A percentile compares a stretch with the other conserved stretches of the same genome.
Conservation (phyloP, 2,888 invertebrate genomes). For the Drosophila merina region DNA sequence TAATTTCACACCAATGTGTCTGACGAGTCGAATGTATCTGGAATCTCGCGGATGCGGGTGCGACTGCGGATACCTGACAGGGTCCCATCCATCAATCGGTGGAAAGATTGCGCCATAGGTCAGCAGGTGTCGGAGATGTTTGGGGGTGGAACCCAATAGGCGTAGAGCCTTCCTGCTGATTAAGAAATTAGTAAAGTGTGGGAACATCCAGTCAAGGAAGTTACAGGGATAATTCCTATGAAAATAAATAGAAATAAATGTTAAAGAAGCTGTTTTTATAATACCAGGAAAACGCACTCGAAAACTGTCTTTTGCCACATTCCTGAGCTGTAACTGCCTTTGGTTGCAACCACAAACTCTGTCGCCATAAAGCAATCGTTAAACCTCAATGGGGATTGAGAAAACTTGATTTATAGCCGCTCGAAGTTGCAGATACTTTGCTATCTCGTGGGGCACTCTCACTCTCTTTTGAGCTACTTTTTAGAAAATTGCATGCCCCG, state of each 20-base stretch:
- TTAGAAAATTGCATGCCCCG: slow-evolving; percentile 55
- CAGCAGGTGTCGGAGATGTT: slow-evolving; percentile 61
- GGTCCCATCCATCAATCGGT: slow-evolving; percentile 60
- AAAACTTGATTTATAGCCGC: slow-evolving; percentile 60
- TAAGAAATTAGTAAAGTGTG: not conserved
- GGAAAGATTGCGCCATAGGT: slow-evolving; percentile 41
- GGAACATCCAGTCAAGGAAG: slow-evolving; percentile 15
- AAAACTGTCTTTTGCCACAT: slow-evolving; percentile 27
- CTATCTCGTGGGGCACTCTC: slow-evolving; percentile 20
- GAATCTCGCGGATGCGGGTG: slow-evolving; percentile 32
- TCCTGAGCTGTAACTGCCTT: slow-evolving; percentile 36
- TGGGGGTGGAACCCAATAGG: slow-evolving; percentile 31
- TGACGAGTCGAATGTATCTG: slow-evolving; percentile 5
- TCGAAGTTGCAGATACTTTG: slow-evolving; percentile 17
- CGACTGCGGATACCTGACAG: slow-evolving; percentile 30
- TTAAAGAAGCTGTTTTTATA: too few relatives aligned
- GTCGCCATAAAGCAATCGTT: slow-evolving; percentile 30
- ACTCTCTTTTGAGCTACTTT: slow-evolving; percentile 20
- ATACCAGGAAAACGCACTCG: slow-evolving; percentile 4
- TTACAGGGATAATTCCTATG: too few relatives aligned
- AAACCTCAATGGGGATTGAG: slow-evolving; percentile 45
- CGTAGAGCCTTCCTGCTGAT: slow-evolving; percentile 27
- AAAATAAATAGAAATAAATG: too few relatives aligned
- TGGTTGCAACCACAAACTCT: slow-evolving; percentile 30
- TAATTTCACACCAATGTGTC: slow-evolving; percentile 70